Percentiles rank a stretch among this genome's conserved stretches.
Evolutionary conservation across 2,113 vertebrate genomes (phyloP).

Genomic region (Eptesicus fuscus): DNA sequence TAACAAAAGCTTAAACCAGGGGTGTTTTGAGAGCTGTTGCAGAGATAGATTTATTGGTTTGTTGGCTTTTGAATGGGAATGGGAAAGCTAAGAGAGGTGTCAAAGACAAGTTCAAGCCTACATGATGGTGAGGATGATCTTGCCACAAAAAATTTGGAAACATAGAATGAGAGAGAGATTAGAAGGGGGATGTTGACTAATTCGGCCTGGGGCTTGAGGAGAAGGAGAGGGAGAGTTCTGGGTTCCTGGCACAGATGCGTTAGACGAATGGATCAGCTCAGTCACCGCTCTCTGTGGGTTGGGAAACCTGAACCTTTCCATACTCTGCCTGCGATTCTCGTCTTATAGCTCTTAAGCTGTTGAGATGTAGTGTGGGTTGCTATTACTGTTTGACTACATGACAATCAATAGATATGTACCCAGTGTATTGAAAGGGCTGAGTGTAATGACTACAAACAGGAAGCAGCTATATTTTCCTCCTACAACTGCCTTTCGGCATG

Average conservation of each 20-base stretch:
- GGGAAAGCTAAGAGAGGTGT: not conserved
- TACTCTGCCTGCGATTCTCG: not conserved
- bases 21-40: not conserved
- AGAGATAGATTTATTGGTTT: not conserved
- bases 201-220: not conserved
- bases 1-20: not conserved
- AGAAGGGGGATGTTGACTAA: not conserved
- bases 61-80: not conserved
- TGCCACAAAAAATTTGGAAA: not conserved
- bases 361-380: slow-evolving; percentile 32
- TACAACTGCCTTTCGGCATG: slow-evolving; percentile 21
- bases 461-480: slow-evolving; percentile 57
- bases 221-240: not conserved
- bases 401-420: slow-evolving; percentile 49
- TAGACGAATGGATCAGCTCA: fast-evolving
- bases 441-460: slow-evolving; percentile 45
- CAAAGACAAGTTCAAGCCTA: not conserved
- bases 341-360: not conserved
- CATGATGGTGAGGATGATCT: not conserved
- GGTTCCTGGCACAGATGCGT: not conserved
- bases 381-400: slow-evolving; percentile 40
- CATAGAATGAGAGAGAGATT: not conserved
- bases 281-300: not conserved
- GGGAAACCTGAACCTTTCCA: not conserved
- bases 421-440: slow-evolving; percentile 55